A percentile compares a stretch with the other conserved stretches of the same genome.
phyloP scores from a whole-genome alignment of 2,888 invertebrate species.

The Chrysina gloriosa region DNA sequence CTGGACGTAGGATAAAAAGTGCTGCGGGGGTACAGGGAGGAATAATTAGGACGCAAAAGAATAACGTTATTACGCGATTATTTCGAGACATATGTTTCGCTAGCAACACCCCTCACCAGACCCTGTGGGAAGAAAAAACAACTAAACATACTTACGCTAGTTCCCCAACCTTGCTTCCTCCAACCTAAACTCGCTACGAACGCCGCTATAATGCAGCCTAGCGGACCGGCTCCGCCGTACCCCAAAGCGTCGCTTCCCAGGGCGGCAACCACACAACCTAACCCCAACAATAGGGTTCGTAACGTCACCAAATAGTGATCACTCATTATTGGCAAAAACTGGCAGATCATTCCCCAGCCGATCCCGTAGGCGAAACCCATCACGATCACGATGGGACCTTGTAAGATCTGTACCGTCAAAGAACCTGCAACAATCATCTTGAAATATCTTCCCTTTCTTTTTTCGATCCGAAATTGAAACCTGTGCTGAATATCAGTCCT shows the following conservation, averaged over 20 bases:
- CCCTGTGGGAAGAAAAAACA: no score
- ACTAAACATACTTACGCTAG: constrained; percentile 50
- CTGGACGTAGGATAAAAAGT: no score
- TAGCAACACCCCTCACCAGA: no score
- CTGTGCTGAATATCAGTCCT: constrained; percentile 73
- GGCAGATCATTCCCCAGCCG: constrained; percentile 70
- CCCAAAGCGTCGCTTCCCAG: constrained; percentile 72
- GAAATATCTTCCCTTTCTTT: not conserved
- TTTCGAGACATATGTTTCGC: no score
- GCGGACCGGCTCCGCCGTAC: constrained; percentile 73
- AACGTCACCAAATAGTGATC: constrained; percentile 64
- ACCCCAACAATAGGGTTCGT: constrained; percentile 69
- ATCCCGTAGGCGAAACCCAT: constrained; percentile 73
- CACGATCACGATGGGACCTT: constrained; percentile 71
- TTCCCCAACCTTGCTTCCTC: constrained; percentile 62
- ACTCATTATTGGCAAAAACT: constrained; percentile 71
- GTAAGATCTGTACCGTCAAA: constrained; percentile 65
- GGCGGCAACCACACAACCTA: constrained; percentile 73
- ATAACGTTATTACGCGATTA: no score
- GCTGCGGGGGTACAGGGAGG: no score
- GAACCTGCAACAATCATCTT: constrained; percentile 59
- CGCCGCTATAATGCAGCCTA: constrained; percentile 69
- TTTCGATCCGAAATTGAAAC: constrained; percentile 57
- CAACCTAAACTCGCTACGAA: constrained; percentile 70
- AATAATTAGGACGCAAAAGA: no score